Base-by-base conservation (phyloP, 2,797 vertebrate species). In the Sebastes reedi region DNA sequence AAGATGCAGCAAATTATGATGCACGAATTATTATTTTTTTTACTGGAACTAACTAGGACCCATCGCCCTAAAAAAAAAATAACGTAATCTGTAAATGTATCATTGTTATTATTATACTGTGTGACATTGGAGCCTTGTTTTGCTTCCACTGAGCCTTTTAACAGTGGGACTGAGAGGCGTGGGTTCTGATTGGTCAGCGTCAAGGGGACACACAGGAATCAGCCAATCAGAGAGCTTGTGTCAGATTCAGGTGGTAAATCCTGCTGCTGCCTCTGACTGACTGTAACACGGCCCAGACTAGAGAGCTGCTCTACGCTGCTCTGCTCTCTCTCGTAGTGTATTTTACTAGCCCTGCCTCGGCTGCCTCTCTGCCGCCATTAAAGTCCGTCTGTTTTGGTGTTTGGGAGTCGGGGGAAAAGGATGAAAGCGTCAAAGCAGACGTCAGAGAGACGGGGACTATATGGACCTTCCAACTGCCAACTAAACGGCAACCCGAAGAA, bases 171-270 rank as follows among this genome's bases (percentile, higher is more conserved):
- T 36, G 81, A 90, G 85, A 90, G 77, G 92, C 80, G 85, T 92
- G 42, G 62, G 70, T 39, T 83, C 42, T 90, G 90, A 95, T 96
- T 92, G 95, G 94, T 62, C 73, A 2, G 4, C n/a, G 77, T 24
- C 74, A 75, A 50, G 61, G 86, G 86, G 72, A 88, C 81, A 80
- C 77, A 65, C 83, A 71, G 25, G 70, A 56, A 68, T 36, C 24
- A 46, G 11, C 93, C 95, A 96, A 96, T 96, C 83, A 67, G 85
- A 30, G 36, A 14, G 36, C 36, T n/a, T 4, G 42, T 42, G 80
- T 84, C 85, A 84, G 80, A 93, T 93, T 87, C 94, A 94, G 90
- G 94, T 95, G 93, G 92, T 93, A 92, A 92, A 90, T 90, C 90
- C 93, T 86, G 89, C 85, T 81, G 89, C 93, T 77, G 86, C 89